phyloP scores from a whole-genome alignment of 2,888 invertebrate genomes.

The Stegophylla sp. region DNA sequence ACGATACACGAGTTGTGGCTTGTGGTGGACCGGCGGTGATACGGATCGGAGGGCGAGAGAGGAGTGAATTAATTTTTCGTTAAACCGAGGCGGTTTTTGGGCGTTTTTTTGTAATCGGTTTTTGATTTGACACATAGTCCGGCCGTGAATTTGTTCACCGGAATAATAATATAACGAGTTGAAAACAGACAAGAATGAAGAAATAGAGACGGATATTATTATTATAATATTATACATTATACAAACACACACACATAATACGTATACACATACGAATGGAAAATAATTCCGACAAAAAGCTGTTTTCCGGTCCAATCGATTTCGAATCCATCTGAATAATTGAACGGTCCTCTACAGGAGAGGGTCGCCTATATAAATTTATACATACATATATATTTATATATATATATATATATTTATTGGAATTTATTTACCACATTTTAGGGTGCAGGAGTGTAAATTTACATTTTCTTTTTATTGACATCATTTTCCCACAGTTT shows the following conservation, averaged over 20 bases:
- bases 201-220: constrained; percentile 13
- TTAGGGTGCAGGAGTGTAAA: constrained; percentile 22
- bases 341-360: constrained; percentile 13
- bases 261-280: neutral
- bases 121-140: constrained; percentile 45
- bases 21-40: neutral
- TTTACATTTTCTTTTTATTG: constrained; percentile 30
- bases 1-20: constrained; percentile 19
- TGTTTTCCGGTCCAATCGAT: constrained; percentile 35
- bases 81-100: constrained; percentile 48
- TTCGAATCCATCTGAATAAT: constrained; percentile 44
- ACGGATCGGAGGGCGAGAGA: neutral
- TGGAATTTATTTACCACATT: constrained; percentile 29
- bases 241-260: neutral
- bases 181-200: constrained; percentile 30
- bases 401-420: neutral
- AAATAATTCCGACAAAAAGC: constrained; percentile 32
- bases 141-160: constrained; percentile 47
- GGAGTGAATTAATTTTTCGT: constrained; percentile 56
- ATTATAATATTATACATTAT: neutral
- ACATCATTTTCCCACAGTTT: constrained; percentile 21
- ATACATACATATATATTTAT: no score
- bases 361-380: no score
- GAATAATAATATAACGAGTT: constrained; percentile 40
- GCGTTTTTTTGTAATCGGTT: constrained; percentile 49